phyloP scores from a whole-genome alignment of 2,113 vertebrate genomes.

The Polyodon spathula region DNA sequence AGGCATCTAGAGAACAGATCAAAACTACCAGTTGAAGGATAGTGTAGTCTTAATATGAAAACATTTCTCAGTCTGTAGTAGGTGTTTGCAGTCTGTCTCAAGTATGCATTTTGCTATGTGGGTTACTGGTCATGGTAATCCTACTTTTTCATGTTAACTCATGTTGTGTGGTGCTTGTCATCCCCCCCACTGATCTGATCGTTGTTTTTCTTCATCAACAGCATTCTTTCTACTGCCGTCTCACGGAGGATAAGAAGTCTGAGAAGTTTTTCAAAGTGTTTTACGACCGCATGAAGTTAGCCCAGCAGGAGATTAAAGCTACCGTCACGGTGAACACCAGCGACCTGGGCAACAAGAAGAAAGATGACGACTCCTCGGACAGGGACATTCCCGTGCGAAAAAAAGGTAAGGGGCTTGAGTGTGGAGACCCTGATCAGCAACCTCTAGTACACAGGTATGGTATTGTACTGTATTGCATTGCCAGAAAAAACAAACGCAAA shows the following conservation, averaged over 20 bases:
- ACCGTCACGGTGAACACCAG: slow-evolving; percentile 94
- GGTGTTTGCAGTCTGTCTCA: too few relatives aligned
- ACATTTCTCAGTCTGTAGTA: too few relatives aligned
- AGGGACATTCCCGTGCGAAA: slow-evolving; percentile 75
- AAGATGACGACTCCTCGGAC: slow-evolving; percentile 81
- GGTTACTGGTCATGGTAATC: too few relatives aligned
- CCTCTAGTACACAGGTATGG: too few relatives aligned
- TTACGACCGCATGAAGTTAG: slow-evolving; percentile 94
- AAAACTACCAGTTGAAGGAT: too few relatives aligned
- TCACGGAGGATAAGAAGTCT: slow-evolving; percentile 90
- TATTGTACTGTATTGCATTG: too few relatives aligned
- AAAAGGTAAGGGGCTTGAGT: slow-evolving; percentile 59
- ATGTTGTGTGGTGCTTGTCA: neutral
- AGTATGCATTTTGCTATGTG: too few relatives aligned
- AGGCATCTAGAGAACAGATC: too few relatives aligned
- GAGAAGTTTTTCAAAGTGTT: slow-evolving; percentile 98
- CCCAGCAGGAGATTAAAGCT: slow-evolving; percentile 96
- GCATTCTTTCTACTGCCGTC: slow-evolving; percentile 85
- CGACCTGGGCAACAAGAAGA: slow-evolving; percentile 91
- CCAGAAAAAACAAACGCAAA: too few relatives aligned
- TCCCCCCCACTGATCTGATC: neutral
- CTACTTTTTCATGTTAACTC: neutral
- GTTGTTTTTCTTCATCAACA: slow-evolving; percentile 27
- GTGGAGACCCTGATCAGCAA: too few relatives aligned
- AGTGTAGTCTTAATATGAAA: too few relatives aligned